phyloP scores from a whole-genome alignment of 2,888 invertebrate species.

The Panzeria rudis region DNA sequence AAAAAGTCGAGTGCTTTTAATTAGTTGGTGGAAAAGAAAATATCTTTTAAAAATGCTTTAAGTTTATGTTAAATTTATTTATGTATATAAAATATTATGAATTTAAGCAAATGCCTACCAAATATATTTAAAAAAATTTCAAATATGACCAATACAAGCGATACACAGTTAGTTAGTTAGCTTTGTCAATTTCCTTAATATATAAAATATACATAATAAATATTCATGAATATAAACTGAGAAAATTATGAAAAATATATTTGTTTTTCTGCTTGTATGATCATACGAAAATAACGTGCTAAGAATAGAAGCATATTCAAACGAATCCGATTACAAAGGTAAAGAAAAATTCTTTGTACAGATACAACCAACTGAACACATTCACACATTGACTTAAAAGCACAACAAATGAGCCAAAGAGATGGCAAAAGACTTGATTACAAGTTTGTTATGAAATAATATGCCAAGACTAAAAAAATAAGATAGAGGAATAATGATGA shows the following conservation, averaged over 20 bases:
- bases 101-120: no score
- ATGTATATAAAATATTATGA: no score
- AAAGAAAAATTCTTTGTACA: slow-evolving; percentile 20
- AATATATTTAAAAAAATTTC: no score
- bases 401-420: slow-evolving; percentile 24
- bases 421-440: slow-evolving; percentile 22
- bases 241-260: slow-evolving; percentile 16
- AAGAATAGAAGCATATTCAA: slow-evolving; percentile 2
- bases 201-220: neutral
- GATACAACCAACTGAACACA: neutral
- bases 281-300: slow-evolving; percentile 3
- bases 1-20: slow-evolving; percentile 39
- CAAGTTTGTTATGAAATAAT: slow-evolving; percentile 30
- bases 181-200: no score
- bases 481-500: slow-evolving; percentile 11
- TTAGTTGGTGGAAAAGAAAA: slow-evolving; percentile 1
- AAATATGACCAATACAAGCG: no score
- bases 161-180: no score
- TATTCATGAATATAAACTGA: neutral
- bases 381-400: neutral
- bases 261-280: slow-evolving; percentile 42
- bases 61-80: no score
- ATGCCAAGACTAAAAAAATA: neutral
- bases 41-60: neutral
- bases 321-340: slow-evolving; percentile 17